Evolutionary conservation across 2,888 invertebrate genomes (phyloP), one percentile per base, ranked within the genome.

Genomic region (Trisateles emortualis): DNA sequence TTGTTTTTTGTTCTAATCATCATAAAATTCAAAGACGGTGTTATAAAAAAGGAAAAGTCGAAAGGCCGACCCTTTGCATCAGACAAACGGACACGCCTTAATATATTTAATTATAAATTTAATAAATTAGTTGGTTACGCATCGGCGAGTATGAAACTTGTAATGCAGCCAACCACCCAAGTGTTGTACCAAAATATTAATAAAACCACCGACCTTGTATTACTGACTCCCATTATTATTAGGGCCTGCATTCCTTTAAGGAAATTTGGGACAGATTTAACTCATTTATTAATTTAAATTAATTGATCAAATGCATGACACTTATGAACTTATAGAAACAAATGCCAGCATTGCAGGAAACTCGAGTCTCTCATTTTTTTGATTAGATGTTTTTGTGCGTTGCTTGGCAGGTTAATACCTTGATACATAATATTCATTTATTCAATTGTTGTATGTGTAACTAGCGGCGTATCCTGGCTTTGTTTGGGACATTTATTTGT

Each of bases 51-150:
- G 62, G 56, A 63, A 10, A 13, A 38, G 32, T 36, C 62, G 52
- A 44, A 49, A 58, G 48, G 54, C 55, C 51, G 59, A 55, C 69
- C 72, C 73, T 48, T 64, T 36, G 59, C 58, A 53, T 64, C 67
- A 68, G 70, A 78, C 72, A 74, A 64, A 72, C 65, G 61, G 62
- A 44, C 54, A 59, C 62, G 53, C 72, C 70, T 70, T 67, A 78
- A 83, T 84, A 85, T 76, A 86, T 84, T 84, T 84, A 84, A 88
- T 87, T 87, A 87, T 80, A 78, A 85, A 84, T 83, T 86, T 84
- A 76, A 84, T 86, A 88, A 53, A 89, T 87, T 87, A 87, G 83
- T 53, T 68, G 68, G 78, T 52, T 73, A 67, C 70, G 82, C 84
- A 78, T 78, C 81, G 81, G 61, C 59, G 64, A 61, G 46, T 69